A percentile compares a stretch with the other conserved stretches of the same genome.
phyloP scores from a whole-genome alignment of 2,113 vertebrate species.

The Campylomormyrus tamandua region DNA sequence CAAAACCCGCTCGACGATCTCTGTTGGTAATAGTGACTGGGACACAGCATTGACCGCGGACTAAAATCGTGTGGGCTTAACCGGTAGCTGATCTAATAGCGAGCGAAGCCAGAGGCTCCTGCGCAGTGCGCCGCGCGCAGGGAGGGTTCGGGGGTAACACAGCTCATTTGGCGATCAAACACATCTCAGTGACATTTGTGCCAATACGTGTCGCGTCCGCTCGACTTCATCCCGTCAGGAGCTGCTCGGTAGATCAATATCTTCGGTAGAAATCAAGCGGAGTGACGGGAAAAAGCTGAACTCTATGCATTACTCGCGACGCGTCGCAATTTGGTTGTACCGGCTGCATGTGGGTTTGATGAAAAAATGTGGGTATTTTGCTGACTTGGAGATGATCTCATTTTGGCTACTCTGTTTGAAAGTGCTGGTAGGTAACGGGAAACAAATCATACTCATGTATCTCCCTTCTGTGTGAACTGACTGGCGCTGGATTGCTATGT shows the following conservation, averaged over 20 bases:
- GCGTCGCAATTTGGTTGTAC: conserved; percentile 35
- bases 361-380: conserved; percentile 33
- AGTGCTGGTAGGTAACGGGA: conserved; percentile 42
- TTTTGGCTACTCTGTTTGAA: conserved; percentile 44
- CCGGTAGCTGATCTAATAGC: conserved; percentile 22
- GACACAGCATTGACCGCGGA: conserved; percentile 1
- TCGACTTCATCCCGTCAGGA: conserved; percentile 23
- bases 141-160: conserved; percentile 18
- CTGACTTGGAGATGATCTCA: conserved; percentile 44
- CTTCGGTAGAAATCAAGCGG: background rate
- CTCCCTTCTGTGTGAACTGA: background rate
- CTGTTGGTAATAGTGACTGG: conserved; percentile 19
- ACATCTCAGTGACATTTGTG: conserved; percentile 19
- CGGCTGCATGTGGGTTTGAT: conserved; percentile 25
- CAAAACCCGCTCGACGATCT: background rate
- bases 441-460: background rate
- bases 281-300: conserved; percentile 15
- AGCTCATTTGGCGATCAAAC: background rate
- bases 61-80: conserved; percentile 24
- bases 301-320: conserved; percentile 42
- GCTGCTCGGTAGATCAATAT: conserved; percentile 30
- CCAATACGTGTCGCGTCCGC: conserved; percentile 31
- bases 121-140: background rate
- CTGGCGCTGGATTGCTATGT: background rate
- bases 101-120: conserved; percentile 20